phyloP scores from a whole-genome alignment of 2,113 vertebrate species.

The Chaetorhynchus papuensis region DNA sequence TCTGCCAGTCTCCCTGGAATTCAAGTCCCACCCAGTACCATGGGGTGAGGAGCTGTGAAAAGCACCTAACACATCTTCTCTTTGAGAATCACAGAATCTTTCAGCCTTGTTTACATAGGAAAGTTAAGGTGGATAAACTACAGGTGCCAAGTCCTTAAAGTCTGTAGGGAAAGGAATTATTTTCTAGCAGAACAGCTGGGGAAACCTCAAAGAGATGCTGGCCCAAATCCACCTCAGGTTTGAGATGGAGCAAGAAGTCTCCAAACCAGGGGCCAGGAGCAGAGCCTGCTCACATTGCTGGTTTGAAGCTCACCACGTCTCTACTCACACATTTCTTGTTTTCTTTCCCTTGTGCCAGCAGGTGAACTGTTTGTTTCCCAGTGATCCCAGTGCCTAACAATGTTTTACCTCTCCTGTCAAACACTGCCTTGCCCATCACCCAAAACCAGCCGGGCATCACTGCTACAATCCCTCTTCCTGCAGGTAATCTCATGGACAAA shows the following conservation, averaged over 20 bases:
- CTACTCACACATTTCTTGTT: not conserved
- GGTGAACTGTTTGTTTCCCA: not conserved
- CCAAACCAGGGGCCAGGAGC: not conserved
- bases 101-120: not conserved
- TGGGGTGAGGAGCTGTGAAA: not conserved
- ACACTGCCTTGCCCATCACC: not conserved
- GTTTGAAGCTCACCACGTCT: not conserved
- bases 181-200: not conserved
- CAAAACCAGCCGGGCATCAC: not conserved
- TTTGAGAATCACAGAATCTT: not conserved
- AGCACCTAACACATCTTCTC: not conserved
- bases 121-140: not conserved
- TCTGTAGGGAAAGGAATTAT: not conserved
- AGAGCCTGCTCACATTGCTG: not conserved
- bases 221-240: not conserved
- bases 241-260: not conserved
- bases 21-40: accelerated
- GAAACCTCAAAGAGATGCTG: not conserved
- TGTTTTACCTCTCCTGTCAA: not conserved
- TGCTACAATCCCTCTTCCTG: not conserved
- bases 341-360: not conserved
- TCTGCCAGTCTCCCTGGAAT: not conserved
- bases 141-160: not conserved
- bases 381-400: not conserved
- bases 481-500: not conserved